Conservation (phyloP, 2,113 vertebrate genomes). For the Rafetus swinhoei region DNA sequence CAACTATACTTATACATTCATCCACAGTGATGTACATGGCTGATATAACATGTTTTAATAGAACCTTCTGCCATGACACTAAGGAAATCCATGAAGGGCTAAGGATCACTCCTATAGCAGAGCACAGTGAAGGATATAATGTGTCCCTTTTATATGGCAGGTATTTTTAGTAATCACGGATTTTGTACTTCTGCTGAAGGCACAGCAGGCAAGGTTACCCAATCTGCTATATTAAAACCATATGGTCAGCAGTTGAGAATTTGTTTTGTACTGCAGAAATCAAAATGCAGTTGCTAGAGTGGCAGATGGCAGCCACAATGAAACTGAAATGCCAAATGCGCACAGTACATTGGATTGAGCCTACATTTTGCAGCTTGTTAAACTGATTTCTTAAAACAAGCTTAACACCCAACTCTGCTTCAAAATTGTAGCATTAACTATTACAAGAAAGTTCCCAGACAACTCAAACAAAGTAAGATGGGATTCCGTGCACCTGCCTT, state of each 20-base stretch:
- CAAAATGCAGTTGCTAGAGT: accelerated
- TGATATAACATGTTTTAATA: not conserved
- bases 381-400: accelerated
- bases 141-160: no score
- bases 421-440: not conserved
- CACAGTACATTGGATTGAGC: accelerated
- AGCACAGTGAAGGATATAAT: accelerated
- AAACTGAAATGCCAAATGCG: not conserved
- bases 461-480: accelerated
- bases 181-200: not conserved
- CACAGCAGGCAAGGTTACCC: not conserved
- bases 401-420: not conserved
- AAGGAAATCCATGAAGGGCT: not conserved
- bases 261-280: accelerated
- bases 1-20: accelerated
- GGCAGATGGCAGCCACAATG: not conserved
- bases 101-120: not conserved
- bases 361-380: not conserved
- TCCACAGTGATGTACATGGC: not conserved
- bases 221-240: accelerated
- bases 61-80: not conserved
- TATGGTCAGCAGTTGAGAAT: not conserved
- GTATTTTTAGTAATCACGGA: accelerated
- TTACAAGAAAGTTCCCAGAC: not conserved
- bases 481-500: accelerated